Conservation (phyloP, 1,140 invertebrate genomes). For the Lysiphlebus fabarum region DNA sequence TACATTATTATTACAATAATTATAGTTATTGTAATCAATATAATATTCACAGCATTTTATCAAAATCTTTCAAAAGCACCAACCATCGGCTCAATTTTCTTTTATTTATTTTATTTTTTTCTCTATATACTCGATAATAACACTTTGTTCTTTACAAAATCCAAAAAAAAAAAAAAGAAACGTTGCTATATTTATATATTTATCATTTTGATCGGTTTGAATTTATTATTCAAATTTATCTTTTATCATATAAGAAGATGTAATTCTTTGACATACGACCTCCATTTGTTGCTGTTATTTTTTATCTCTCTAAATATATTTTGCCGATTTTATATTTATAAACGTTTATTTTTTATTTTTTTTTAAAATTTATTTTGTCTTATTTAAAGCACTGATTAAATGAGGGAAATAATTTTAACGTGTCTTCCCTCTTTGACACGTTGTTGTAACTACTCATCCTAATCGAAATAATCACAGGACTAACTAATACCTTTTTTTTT, state of each 20-base stretch:
- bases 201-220: no score
- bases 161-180: no score
- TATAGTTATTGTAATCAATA: constrained; percentile 54
- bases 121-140: no score
- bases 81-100: constrained; percentile 46
- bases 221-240: no score
- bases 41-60: constrained; percentile 56
- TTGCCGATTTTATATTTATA: no score
- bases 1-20: constrained; percentile 54
- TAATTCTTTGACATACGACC: no score
- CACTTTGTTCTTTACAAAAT: no score
- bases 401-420: constrained; percentile 54
- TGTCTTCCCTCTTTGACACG: constrained; percentile 50
- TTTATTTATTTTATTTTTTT: no score
- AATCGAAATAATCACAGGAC: constrained; percentile 56
- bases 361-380: constrained; percentile 27
- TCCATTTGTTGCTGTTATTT: not conserved
- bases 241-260: no score
- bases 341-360: constrained; percentile 38
- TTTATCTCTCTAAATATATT: constrained; percentile 18
- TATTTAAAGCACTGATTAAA: constrained; percentile 58
- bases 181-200: no score
- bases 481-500: constrained; percentile 50
- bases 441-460: constrained; percentile 44
- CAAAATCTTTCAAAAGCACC: constrained; percentile 56